Conservation (phyloP, 2,888 invertebrate genomes). For the Pollenia griseotomentosa region DNA sequence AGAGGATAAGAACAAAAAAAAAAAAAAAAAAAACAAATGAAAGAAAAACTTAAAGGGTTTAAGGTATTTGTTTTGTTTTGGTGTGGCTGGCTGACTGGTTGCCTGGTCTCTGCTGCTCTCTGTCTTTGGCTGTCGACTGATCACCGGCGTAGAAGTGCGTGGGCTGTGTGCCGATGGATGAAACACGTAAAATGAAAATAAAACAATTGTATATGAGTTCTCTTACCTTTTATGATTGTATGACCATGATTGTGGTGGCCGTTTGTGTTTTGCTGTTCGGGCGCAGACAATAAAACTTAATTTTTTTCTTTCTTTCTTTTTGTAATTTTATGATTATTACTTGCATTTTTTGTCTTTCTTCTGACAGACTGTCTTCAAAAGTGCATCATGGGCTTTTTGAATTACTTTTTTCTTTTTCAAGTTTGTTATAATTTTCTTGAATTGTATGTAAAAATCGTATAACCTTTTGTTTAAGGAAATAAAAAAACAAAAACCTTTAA, state of each 20-base stretch:
- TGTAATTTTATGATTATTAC: conserved; percentile 69
- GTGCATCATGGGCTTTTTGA: conserved; percentile 6
- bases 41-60: conserved; percentile 10
- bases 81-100: neutral
- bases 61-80: conserved; percentile 4
- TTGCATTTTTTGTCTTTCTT: conserved; percentile 48
- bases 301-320: conserved; percentile 10
- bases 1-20: conserved; percentile 41
- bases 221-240: conserved; percentile 49
- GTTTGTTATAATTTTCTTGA: conserved; percentile 70
- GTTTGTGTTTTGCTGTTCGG: conserved; percentile 25
- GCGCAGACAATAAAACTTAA: conserved; percentile 29
- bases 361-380: neutral
- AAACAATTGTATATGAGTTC: conserved; percentile 38
- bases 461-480: conserved; percentile 32
- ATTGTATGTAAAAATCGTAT: conserved; percentile 41
- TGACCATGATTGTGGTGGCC: conserved; percentile 50
- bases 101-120: conserved; percentile 29
- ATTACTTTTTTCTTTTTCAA: conserved; percentile 26
- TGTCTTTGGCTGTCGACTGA: conserved; percentile 22
- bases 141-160: conserved; percentile 68
- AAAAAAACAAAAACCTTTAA: conserved; percentile 51
- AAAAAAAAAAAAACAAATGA: no score
- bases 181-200: conserved; percentile 50
- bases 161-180: conserved; percentile 51